phyloP scores from a whole-genome alignment of 2,113 vertebrate genomes.

The Phocoena sinus region DNA sequence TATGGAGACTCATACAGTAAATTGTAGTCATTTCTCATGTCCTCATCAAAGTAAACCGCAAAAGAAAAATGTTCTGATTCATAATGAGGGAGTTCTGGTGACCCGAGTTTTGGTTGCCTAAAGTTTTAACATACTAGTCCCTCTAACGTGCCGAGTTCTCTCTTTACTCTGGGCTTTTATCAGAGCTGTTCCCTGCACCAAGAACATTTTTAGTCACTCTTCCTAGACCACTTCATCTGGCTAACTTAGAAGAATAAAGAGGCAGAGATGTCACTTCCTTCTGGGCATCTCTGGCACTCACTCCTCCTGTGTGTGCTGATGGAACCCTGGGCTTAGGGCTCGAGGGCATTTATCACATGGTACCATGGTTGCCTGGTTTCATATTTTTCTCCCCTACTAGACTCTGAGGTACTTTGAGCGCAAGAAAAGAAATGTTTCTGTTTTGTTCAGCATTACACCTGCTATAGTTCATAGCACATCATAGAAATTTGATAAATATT shows the following conservation, averaged over 20 bases:
- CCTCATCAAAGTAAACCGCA: neutral
- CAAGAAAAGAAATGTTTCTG: neutral
- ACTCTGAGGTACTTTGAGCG: neutral
- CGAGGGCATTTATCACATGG: neutral
- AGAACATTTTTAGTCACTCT: neutral
- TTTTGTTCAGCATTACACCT: neutral
- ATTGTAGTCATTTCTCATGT: neutral
- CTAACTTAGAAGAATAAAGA: neutral
- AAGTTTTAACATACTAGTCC: neutral
- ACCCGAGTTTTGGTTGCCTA: neutral
- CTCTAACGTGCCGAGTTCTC: neutral
- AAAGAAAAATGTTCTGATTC: neutral
- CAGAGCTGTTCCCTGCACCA: neutral
- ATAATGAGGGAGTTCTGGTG: neutral
- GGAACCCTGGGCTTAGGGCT: neutral
- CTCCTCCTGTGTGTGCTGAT: neutral
- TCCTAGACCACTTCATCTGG: neutral
- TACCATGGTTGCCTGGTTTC: neutral
- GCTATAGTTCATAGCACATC: neutral
- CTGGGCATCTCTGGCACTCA: neutral
- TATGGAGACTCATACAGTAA: neutral
- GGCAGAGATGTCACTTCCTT: neutral
- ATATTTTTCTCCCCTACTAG: neutral
- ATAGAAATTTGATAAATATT: neutral
- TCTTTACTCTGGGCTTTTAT: neutral